Evolutionary conservation across 2,888 invertebrate species (phyloP), one percentile per base, ranked within the genome.

Genomic region (Calameuta idolon): DNA sequence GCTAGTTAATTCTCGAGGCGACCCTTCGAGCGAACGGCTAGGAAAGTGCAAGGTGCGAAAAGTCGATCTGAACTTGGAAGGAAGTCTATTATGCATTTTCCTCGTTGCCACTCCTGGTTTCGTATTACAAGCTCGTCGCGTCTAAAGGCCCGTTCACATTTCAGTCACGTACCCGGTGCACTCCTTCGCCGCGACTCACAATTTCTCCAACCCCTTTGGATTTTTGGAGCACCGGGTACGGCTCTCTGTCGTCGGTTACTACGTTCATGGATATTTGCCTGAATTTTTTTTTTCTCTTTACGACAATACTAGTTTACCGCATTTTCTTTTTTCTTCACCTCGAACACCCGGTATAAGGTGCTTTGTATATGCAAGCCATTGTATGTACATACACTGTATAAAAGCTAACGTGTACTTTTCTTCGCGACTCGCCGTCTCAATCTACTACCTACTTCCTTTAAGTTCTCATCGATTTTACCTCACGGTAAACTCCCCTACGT

Each of bases 111-210:
- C 55, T 55, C 23, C 55, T 1, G 23, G 55, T 9, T 55, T 55
- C 55, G 55, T 55, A 55, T 55, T 55, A 55, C 55, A 23, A 23
- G 0, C 55, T 55, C 55, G 55, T 55, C 55, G 23, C 55, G 55
- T 55, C 55, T 55, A 23, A 55, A 55, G 55, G 55, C 55, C 55
- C 55, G 55, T 87, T 83, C 83, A 87, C 85, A 90, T 89, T 88
- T 83, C 85, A 88, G 88, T 90, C 90, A 89, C 90, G 90, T 90
- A 85, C 78, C 74, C 37, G 69, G 76, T 69, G 73, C 76, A 68
- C 77, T 76, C 78, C 81, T 81, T 73, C 73, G 37, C 30, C 71
- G 55, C 34, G 23, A 9, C 9, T 23, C 55, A 23, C 23, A 23
- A 23, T 55, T 55, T 55, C 55, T 55, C 55, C 55, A 55, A 55